Conservation (phyloP, 2,113 vertebrate species). For the Mionectes macconnelli region DNA sequence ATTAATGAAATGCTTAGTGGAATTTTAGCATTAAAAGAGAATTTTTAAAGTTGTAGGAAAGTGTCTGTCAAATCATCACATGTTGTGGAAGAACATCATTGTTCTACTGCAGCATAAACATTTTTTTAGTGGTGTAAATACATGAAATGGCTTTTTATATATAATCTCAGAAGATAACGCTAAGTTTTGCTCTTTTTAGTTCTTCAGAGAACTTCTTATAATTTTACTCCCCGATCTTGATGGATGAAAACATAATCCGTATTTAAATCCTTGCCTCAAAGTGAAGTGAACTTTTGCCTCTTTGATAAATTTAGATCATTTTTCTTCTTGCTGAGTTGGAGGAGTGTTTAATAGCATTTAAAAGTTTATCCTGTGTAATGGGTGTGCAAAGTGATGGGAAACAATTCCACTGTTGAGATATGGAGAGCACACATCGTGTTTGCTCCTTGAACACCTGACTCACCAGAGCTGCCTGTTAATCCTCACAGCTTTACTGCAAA, state of each 20-base stretch:
- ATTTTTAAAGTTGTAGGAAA: background rate
- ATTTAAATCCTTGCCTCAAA: background rate
- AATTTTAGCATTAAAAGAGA: background rate
- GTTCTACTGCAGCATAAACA: background rate
- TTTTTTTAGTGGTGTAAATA: background rate
- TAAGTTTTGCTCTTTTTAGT: background rate
- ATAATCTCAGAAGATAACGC: background rate
- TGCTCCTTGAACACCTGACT: background rate
- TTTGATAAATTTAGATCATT: conserved; percentile 12
- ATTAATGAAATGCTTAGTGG: background rate
- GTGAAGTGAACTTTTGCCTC: background rate
- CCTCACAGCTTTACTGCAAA: background rate
- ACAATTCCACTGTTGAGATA: background rate
- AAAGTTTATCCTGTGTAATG: background rate
- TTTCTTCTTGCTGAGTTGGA: background rate
- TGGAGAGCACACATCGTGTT: background rate
- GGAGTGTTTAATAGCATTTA: background rate
- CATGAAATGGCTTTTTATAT: background rate
- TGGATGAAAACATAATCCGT: background rate
- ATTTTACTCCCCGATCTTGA: background rate
- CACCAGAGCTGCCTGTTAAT: background rate
- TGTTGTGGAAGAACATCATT: background rate
- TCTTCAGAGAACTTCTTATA: background rate
- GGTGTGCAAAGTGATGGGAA: background rate
- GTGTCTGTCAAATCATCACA: background rate